Percentiles rank a stretch among this genome's conserved stretches.
These are phyloP conservation scores for Microctonus aethiopoides DNA, from an alignment of 2,888 invertebrate genomes.

Conservation along the genomic window DNA sequence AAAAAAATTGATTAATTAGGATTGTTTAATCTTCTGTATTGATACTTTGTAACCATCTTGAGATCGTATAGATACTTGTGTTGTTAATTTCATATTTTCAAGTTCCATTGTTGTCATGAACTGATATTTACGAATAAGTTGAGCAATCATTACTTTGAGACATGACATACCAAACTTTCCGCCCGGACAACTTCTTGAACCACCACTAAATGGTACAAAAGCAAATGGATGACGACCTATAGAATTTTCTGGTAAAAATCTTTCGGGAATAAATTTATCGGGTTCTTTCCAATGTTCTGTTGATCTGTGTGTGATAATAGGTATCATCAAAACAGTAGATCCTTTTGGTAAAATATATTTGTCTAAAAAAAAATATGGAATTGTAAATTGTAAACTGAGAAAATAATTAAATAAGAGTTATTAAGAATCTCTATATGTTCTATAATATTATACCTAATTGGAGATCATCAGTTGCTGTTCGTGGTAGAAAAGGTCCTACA, in stretches of 20 bases:
- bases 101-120: slow-evolving; percentile 33
- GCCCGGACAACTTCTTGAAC: slow-evolving; percentile 39
- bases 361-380: slow-evolving; percentile 27
- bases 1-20: too few species aligned
- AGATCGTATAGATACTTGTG: slow-evolving; percentile 46
- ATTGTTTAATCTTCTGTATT: slow-evolving; percentile 16
- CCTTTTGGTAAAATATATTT: slow-evolving; percentile 47
- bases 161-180: slow-evolving; percentile 46
- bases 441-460: slow-evolving; percentile 8
- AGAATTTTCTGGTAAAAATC: slow-evolving; percentile 47
- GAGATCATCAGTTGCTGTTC: slow-evolving; percentile 7
- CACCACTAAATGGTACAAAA: slow-evolving; percentile 45
- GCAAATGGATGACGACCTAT: slow-evolving; percentile 45
- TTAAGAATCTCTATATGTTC: too few species aligned
- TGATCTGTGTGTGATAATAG: slow-evolving; percentile 45
- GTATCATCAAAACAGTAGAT: slow-evolving; percentile 41
- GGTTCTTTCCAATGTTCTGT: slow-evolving; percentile 48
- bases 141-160: slow-evolving; percentile 46
- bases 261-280: slow-evolving; percentile 48
- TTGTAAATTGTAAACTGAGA: too few species aligned
- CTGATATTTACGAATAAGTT: slow-evolving; percentile 44
- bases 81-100: slow-evolving; percentile 39
- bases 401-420: too few species aligned
- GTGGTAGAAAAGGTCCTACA: not conserved
- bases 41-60: slow-evolving; percentile 45